Evolutionary conservation across 2,113 vertebrate genomes (phyloP).

Genomic region (Lepidothrix coronata): DNA sequence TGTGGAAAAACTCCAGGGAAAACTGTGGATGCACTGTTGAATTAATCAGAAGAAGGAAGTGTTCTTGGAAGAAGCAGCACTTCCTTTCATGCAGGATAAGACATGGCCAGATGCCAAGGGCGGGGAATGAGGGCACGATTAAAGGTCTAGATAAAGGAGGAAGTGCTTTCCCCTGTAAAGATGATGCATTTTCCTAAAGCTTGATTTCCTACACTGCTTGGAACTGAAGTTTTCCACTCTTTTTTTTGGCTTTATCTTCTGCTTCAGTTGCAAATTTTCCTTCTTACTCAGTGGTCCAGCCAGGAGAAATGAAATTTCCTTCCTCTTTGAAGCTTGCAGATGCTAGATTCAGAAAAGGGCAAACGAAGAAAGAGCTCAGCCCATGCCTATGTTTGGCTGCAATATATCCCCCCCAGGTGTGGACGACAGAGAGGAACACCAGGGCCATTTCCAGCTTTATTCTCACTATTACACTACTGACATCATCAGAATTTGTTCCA

Average conservation of each 20-base stretch:
- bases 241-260: conserved; percentile 10
- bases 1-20: conserved; percentile 42
- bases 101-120: conserved; percentile 3
- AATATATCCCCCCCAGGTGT: background rate
- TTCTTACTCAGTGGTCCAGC: conserved; percentile 25
- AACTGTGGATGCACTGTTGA: conserved; percentile 16
- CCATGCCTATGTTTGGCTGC: background rate
- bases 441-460: background rate
- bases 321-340: conserved; percentile 49
- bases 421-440: background rate
- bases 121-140: background rate
- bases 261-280: conserved; percentile 43
- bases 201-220: background rate
- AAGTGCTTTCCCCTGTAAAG: conserved; percentile 13
- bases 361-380: background rate
- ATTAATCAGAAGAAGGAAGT: conserved; percentile 68
- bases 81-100: conserved; percentile 61
- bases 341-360: background rate
- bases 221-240: background rate
- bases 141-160: background rate
- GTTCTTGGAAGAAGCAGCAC: conserved; percentile 66
- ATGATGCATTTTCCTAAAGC: conserved; percentile 21
- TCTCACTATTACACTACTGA: background rate
- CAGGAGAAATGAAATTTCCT: conserved; percentile 39
- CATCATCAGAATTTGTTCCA: background rate